Evolutionary conservation across 2,113 vertebrate species (phyloP), one percentile per base, ranked within the genome.

Genomic region (Coturnix japonica): DNA sequence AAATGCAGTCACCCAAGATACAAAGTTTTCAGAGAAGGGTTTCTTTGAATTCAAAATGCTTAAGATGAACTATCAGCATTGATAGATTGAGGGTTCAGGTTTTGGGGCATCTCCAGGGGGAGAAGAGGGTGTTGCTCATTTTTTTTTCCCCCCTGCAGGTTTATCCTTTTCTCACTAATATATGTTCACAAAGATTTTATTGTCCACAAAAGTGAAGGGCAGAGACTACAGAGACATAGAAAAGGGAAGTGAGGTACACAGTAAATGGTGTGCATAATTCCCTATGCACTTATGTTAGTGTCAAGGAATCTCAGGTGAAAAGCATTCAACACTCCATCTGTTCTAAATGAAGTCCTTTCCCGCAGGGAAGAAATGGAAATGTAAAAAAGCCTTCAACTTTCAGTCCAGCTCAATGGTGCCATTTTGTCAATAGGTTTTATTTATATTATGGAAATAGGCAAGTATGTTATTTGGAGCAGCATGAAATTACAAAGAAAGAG

Each of bases 251-350:
- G 43, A 94, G 82, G 77, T 47, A 53, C 53, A 56, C 23, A 59
- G 31, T 2, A 13, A 91, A 56, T 56, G 20, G 37, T 3, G 4
- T 44, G 60, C 60, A 60, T 39, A 93, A 84, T 89, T 88, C 89
- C 69, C 73, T 7, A 3, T 37, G 60, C 43, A 37, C 64, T 85
- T 67, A 6, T 65, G 39, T 18, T 39, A 46, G 31, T 71, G 87
- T 83, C 67, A 94, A 44, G n/a, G 76, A 90, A 71, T 64, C 47
- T 91, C 83, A 91, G 92, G 61, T 95, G 83, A 3, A 64, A 88
- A 90, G 57, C 51, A 47, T 30, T 82, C 65, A 78, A 20, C 30
- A 60, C 5, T 56, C 46, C 76, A 84, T 86, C 90, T 94, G 85
- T 65, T 93, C 76, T 14, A 33, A 77, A 81, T 28, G 13, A 59